A percentile compares a stretch with the other conserved stretches of the same genome.
Conservation (phyloP, 2,888 invertebrate genomes). For the Mythimna pallens region DNA sequence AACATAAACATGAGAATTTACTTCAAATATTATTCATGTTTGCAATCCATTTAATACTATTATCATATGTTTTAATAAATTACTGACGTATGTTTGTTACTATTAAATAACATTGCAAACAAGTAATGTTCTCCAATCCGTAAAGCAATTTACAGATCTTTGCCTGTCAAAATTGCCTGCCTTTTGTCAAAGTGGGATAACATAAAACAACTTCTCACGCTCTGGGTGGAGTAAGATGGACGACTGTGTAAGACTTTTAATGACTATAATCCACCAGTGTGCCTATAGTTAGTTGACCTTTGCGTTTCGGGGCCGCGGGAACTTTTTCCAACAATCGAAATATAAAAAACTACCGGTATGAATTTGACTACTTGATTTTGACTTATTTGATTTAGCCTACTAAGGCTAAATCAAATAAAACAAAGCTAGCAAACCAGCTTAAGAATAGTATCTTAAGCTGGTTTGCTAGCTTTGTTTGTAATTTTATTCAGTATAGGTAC, state of each 20-base stretch:
- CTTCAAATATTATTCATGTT: constrained; percentile 6
- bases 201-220: too few relatives aligned
- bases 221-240: too few relatives aligned
- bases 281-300: too few relatives aligned
- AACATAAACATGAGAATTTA: constrained; percentile 57
- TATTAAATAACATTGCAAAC: neutral
- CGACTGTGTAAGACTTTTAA: too few relatives aligned
- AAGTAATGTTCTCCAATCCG: neutral
- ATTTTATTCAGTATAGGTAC: neutral
- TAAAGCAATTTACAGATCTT: neutral
- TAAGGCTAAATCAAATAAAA: too few relatives aligned
- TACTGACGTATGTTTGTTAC: neutral
- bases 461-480: neutral
- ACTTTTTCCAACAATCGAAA: too few relatives aligned
- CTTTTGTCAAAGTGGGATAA: too few relatives aligned
- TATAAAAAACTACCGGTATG: too few relatives aligned
- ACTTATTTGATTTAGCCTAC: neutral
- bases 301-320: too few relatives aligned
- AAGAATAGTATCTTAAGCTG: neutral
- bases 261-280: too few relatives aligned
- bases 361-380: too few relatives aligned
- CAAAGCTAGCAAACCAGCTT: too few relatives aligned
- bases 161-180: neutral
- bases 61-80: neutral
- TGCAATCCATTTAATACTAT: constrained; percentile 8